Evolutionary conservation across 2,797 vertebrate species (phyloP).

Genomic region (Clarias fuscus): DNA sequence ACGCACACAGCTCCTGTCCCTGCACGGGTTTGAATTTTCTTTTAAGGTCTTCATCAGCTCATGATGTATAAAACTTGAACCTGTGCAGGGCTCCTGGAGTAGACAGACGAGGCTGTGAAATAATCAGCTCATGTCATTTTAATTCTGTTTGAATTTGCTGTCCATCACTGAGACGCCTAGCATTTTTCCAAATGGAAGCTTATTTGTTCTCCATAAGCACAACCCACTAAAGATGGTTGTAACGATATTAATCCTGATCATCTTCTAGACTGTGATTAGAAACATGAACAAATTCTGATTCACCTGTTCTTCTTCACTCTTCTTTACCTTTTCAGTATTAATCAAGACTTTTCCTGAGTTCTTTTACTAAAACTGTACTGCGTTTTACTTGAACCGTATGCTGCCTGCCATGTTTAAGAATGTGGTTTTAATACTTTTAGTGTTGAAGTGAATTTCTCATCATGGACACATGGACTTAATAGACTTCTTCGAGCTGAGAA

Average conservation of each 20-base stretch:
- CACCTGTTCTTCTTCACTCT: background rate
- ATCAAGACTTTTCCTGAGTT: background rate
- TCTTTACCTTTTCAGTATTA: slow-evolving; percentile 34
- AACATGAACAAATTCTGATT: slow-evolving; percentile 25
- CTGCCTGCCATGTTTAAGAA: slow-evolving; percentile 35
- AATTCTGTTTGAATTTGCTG: background rate
- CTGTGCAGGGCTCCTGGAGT: background rate
- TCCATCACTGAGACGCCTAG: background rate
- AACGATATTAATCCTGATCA: slow-evolving; percentile 11
- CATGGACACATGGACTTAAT: slow-evolving; percentile 1
- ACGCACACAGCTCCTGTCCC: background rate
- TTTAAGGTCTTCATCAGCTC: background rate
- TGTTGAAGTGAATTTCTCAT: slow-evolving; percentile 10
- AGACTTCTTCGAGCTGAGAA: slow-evolving; percentile 15
- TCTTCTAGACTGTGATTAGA: slow-evolving; percentile 16
- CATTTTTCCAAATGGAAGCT: background rate
- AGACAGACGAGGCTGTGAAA: background rate
- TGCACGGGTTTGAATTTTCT: background rate
- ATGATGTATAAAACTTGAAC: slow-evolving; percentile 9
- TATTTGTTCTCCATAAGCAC: slow-evolving; percentile 21
- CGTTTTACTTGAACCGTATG: slow-evolving; percentile 41
- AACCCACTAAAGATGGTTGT: slow-evolving; percentile 13
- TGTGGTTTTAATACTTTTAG: slow-evolving; percentile 25
- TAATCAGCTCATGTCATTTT: background rate
- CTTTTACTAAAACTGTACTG: slow-evolving; percentile 23